A percentile compares a stretch with the other conserved stretches of the same genome.
These are phyloP conservation scores for Xyrichtys novacula DNA, from an alignment of 2,797 vertebrate species.

Conservation along the genomic window DNA sequence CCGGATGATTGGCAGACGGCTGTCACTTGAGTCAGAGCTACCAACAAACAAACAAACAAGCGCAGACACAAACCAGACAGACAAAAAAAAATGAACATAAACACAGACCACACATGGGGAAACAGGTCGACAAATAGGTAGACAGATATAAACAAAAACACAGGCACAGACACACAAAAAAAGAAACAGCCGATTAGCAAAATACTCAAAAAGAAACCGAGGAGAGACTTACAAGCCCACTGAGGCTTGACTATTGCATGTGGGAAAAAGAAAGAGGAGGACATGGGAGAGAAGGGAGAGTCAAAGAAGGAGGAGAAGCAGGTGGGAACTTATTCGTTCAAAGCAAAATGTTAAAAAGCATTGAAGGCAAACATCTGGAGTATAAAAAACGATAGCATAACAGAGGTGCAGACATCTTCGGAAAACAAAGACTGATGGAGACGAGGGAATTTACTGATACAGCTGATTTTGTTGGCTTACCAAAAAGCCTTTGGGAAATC, in stretches of 20 bases:
- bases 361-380: constrained; percentile 56
- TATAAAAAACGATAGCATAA: constrained; percentile 51
- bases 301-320: constrained; percentile 40
- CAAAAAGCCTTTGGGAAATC: constrained; percentile 22
- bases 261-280: constrained; percentile 19
- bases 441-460: background rate
- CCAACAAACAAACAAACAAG: constrained; percentile 23
- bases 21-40: constrained; percentile 94
- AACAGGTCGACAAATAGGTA: constrained; percentile 46
- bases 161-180: constrained; percentile 32
- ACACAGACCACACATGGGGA: constrained; percentile 40
- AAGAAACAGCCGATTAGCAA: constrained; percentile 62
- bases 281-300: background rate
- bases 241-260: constrained; percentile 46
- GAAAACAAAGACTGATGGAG: constrained; percentile 35
- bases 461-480: background rate
- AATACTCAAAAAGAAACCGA: constrained; percentile 36
- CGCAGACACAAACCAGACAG: constrained; percentile 33
- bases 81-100: constrained; percentile 61
- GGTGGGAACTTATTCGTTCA: constrained; percentile 47
- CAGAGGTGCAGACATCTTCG: constrained; percentile 67
- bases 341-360: constrained; percentile 65
- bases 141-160: constrained; percentile 55
- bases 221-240: constrained; percentile 42
- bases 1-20: constrained; percentile 90